Evolutionary conservation across 2,797 vertebrate species (phyloP).

Genomic region (Peromyscus attwateri): DNA sequence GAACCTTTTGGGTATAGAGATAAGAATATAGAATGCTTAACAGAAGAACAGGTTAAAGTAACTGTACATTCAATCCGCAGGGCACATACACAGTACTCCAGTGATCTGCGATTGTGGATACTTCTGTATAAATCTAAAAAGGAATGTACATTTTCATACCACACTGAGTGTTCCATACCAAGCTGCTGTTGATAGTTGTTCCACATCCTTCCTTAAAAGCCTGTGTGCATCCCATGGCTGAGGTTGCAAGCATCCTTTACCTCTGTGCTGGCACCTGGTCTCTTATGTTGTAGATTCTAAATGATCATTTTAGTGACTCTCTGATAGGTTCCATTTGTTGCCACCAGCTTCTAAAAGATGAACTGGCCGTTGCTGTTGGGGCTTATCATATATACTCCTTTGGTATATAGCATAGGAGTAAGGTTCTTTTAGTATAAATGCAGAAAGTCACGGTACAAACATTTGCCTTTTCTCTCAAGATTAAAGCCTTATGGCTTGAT

Average conservation of each 20-base stretch:
- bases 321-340: slow-evolving; percentile 10
- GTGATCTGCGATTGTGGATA: background rate
- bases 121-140: background rate
- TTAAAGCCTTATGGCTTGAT: background rate
- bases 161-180: background rate
- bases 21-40: background rate
- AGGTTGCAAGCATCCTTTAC: background rate
- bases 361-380: too few species aligned
- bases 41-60: background rate
- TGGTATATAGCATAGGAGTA: background rate
- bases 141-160: background rate
- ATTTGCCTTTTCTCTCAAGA: background rate
- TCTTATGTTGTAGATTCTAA: background rate
- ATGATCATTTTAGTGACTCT: background rate
- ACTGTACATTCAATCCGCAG: background rate
- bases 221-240: background rate
- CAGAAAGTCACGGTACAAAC: background rate
- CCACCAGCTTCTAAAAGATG: background rate
- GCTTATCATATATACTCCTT: background rate
- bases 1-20: background rate
- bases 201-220: background rate
- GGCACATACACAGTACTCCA: rapidly evolving
- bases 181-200: too few species aligned
- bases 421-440: background rate
- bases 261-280: background rate